These are phyloP conservation scores for Nesospiza acunhae DNA, from an alignment of 2,113 vertebrate species.

Conservation along the genomic window DNA sequence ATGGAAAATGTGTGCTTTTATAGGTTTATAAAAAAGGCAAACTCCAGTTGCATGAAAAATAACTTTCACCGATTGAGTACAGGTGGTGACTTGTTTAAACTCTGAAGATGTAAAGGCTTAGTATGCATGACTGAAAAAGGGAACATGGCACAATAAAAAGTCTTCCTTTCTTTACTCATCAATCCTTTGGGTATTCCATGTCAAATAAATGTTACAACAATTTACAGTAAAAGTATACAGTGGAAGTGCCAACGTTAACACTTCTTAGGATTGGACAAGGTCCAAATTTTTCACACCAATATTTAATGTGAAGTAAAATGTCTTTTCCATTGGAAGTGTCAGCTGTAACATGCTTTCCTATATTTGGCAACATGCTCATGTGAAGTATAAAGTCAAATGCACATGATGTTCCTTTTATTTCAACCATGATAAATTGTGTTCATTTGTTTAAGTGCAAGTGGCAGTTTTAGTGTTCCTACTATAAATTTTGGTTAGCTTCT, in stretches of 20 bases:
- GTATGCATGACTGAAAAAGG: slow-evolving; percentile 92
- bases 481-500: slow-evolving; percentile 87
- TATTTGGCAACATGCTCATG: slow-evolving; percentile 86
- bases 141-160: slow-evolving; percentile 86
- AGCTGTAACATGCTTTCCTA: slow-evolving; percentile 87
- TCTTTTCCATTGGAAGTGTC: slow-evolving; percentile 87
- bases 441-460: slow-evolving; percentile 88
- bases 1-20: slow-evolving; percentile 84
- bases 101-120: slow-evolving; percentile 82
- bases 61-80: slow-evolving; percentile 82
- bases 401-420: slow-evolving; percentile 82
- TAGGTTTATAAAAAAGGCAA: slow-evolving; percentile 82
- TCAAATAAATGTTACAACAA: slow-evolving; percentile 94
- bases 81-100: slow-evolving; percentile 86
- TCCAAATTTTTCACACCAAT: slow-evolving; percentile 88
- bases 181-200: slow-evolving; percentile 88
- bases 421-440: slow-evolving; percentile 84
- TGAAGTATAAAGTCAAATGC: slow-evolving; percentile 78
- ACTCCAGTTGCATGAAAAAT: slow-evolving; percentile 83
- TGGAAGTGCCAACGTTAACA: slow-evolving; percentile 93
- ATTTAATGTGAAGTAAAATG: slow-evolving; percentile 87
- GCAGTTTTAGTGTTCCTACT: slow-evolving; percentile 90
- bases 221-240: slow-evolving; percentile 90
- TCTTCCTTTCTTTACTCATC: slow-evolving; percentile 85
- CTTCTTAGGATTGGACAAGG: slow-evolving; percentile 84